These are phyloP conservation scores for Nibea albiflora DNA, from an alignment of 2,113 vertebrate species.

Conservation along the genomic window DNA sequence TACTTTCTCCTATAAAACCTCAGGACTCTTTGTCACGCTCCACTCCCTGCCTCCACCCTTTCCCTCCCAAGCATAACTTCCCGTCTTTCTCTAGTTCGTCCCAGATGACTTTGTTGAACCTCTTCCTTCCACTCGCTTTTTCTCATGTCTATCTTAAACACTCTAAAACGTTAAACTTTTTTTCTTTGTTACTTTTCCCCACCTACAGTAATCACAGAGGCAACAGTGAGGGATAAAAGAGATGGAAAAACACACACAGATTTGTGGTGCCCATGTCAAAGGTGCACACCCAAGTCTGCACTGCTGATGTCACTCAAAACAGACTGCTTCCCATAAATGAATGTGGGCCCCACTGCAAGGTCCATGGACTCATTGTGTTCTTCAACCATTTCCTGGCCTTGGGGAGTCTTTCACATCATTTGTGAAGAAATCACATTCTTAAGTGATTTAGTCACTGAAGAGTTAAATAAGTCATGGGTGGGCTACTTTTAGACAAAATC, in stretches of 20 bases:
- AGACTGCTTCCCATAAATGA: constrained; percentile 56
- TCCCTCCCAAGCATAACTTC: constrained; percentile 58
- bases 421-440: constrained; percentile 70
- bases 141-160: constrained; percentile 35
- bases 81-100: constrained; percentile 44
- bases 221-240: constrained; percentile 30
- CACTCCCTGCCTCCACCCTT: constrained; percentile 6
- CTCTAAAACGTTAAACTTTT: constrained; percentile 1
- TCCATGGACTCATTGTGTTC: constrained; percentile 67
- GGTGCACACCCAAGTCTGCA: constrained; percentile 40
- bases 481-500: constrained; percentile 11
- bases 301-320: constrained; percentile 50
- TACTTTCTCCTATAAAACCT: constrained; percentile 39
- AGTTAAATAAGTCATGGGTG: constrained; percentile 12
- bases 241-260: constrained; percentile 28
- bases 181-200: background rate
- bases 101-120: constrained; percentile 25
- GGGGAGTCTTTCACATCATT: constrained; percentile 27
- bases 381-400: constrained; percentile 71
- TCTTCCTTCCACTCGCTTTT: constrained; percentile 35
- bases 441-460: constrained; percentile 31
- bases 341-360: constrained; percentile 33
- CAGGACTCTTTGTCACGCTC: constrained; percentile 36
- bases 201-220: constrained; percentile 32
- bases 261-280: constrained; percentile 5